Evolutionary conservation across 2,888 invertebrate species (phyloP).

Genomic region (Stenolophus ochropezus): DNA sequence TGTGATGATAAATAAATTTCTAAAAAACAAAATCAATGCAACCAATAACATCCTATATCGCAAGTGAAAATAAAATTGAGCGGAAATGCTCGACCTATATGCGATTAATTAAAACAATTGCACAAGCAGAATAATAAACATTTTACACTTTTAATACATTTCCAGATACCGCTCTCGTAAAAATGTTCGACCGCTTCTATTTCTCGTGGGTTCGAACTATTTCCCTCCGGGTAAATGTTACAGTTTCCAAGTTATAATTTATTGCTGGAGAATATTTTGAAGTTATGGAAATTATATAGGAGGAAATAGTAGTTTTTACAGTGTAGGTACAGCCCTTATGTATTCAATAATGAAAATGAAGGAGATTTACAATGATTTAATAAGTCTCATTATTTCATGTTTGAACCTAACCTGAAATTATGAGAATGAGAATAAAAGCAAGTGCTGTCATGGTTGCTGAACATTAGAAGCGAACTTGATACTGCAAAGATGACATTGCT

Average conservation of each 20-base stretch:
- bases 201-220: neutral
- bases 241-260: slow-evolving; percentile 63
- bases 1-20: neutral
- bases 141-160: too few species aligned
- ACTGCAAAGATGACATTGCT: slow-evolving; percentile 52
- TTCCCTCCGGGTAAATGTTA: slow-evolving; percentile 60
- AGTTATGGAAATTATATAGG: slow-evolving; percentile 64
- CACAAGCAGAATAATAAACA: too few species aligned
- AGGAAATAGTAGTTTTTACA: neutral
- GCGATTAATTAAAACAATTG: neutral
- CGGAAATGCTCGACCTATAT: slow-evolving; percentile 39
- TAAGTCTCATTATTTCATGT: neutral
- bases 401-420: neutral
- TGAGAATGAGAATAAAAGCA: neutral
- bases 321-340: neutral
- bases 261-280: slow-evolving; percentile 63
- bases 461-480: slow-evolving; percentile 38
- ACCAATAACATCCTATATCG: slow-evolving; percentile 22
- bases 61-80: slow-evolving; percentile 8
- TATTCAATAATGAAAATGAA: neutral
- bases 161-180: too few species aligned
- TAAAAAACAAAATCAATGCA: neutral
- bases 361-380: neutral
- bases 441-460: neutral
- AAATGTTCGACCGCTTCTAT: slow-evolving; percentile 28